A percentile compares a stretch with the other conserved stretches of the same genome.
These are phyloP conservation scores for Drosophila varians DNA, from an alignment of 1,140 invertebrate genomes.

Conservation along the genomic window DNA sequence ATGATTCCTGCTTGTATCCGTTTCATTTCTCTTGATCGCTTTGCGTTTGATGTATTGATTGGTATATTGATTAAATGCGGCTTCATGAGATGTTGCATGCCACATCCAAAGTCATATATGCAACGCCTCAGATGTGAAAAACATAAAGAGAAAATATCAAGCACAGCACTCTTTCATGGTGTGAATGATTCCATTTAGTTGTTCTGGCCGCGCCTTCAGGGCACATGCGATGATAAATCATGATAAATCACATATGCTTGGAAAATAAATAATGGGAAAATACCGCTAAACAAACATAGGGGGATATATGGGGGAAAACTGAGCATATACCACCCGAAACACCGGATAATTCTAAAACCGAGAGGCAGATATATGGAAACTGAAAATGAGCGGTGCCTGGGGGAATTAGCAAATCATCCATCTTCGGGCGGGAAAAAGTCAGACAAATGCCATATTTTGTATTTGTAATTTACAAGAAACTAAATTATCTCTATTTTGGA, in stretches of 20 bases:
- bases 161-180: slow-evolving; percentile 22
- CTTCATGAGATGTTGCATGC: slow-evolving; percentile 15
- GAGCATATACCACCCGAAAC: slow-evolving; percentile 21
- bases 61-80: neutral
- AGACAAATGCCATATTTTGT: slow-evolving; percentile 6
- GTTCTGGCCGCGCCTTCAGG: slow-evolving; percentile 8
- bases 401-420: slow-evolving; percentile 63
- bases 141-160: slow-evolving; percentile 30
- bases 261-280: slow-evolving; percentile 47
- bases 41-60: neutral
- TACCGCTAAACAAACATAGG: slow-evolving; percentile 46
- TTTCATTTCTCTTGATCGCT: neutral
- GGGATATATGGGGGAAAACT: slow-evolving; percentile 20
- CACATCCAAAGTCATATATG: neutral
- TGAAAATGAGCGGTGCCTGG: slow-evolving; percentile 48
- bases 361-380: slow-evolving; percentile 18
- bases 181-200: slow-evolving; percentile 57
- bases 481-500: slow-evolving; percentile 1
- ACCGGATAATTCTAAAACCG: slow-evolving; percentile 38
- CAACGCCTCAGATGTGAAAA: neutral
- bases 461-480: slow-evolving; percentile 10
- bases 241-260: slow-evolving; percentile 66
- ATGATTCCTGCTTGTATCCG: neutral
- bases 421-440: slow-evolving; percentile 30
- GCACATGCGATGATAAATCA: slow-evolving; percentile 67